Base-by-base conservation (phyloP, 2,888 invertebrate genomes). In the Nomada ruficornis region DNA sequence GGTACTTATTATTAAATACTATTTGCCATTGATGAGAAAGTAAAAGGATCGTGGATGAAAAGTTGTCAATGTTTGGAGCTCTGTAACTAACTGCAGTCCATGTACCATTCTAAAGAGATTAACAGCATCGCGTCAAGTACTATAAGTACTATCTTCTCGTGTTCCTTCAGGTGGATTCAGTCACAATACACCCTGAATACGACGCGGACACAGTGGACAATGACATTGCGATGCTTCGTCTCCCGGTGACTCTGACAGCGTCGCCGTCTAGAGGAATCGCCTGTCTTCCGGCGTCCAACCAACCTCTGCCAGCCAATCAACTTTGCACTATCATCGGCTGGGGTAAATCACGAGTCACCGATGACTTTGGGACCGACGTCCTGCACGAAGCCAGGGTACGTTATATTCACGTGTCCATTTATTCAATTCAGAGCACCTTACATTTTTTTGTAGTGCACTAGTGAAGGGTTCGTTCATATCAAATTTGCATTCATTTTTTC, bases 171-270 rank as follows among this genome's bases (percentile, higher is more conserved):
- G 94, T 95, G 80, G 95, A 95, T 13, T 96, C 96, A 86, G 96
- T 96, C 71, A 96, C 96, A 89, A 95, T 97, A 57, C 98, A 99
- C 94, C 98, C 98, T 0, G 95, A 96, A 80, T 98, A 98, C 93
- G 97, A 98, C 93, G 96, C 96, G 71, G 96, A 97, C 85, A 98
- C 98, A 0, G 98, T 98, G 52, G 97, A 98, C 93, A 98, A 98
- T 92, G 99, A 99, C 93, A 97, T 99, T 69, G 98, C 98, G 2
- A 94, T 99, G 89, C 94, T 99, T 76, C 96, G 97, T 88, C 94
- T 97, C 69, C 95, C 95, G 18, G 94, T 85, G 90, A 94, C 84
- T 23, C 76, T 91, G 69, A 91, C 90, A n/a, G 88, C 90, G 4
- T 88, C 91, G n/a, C 68, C 89, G 83, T 84, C 92, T 87, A 96